These are phyloP conservation scores for Hyphantria cunea DNA, from an alignment of 1,140 invertebrate species.

Conservation along the genomic window DNA sequence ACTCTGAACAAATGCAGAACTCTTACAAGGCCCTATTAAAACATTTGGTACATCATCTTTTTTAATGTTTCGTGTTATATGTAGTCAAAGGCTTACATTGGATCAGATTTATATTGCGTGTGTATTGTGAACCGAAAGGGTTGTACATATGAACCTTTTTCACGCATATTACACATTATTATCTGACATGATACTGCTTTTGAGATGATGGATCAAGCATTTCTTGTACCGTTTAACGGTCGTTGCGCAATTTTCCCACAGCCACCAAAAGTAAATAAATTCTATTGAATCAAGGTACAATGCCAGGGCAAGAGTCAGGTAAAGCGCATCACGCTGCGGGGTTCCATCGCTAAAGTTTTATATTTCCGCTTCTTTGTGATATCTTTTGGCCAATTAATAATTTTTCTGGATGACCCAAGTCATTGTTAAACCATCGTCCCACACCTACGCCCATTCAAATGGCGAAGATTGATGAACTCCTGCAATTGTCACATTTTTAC, in stretches of 20 bases:
- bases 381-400: constrained; percentile 74
- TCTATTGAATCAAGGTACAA: constrained; percentile 71
- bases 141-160: constrained; percentile 10
- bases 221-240: constrained; percentile 50
- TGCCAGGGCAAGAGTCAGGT: constrained; percentile 78
- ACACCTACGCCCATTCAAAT: constrained; percentile 55
- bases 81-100: constrained; percentile 1
- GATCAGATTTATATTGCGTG: not conserved
- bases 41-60: no score
- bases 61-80: not conserved
- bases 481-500: constrained; percentile 70
- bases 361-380: constrained; percentile 80
- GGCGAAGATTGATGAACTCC: constrained; percentile 73
- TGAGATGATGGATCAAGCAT: constrained; percentile 46
- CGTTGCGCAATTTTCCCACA: constrained; percentile 78
- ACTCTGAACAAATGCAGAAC: no score
- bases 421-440: constrained; percentile 64
- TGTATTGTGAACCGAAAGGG: constrained; percentile 12
- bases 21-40: no score
- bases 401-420: constrained; percentile 75
- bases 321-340: constrained; percentile 68
- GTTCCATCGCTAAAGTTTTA: constrained; percentile 74
- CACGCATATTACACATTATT: constrained; percentile 26
- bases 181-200: constrained; percentile 32
- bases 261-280: constrained; percentile 67